phyloP scores from a whole-genome alignment of 35 echinoderm and acorn worm species.

The Patiria miniata region DNA sequence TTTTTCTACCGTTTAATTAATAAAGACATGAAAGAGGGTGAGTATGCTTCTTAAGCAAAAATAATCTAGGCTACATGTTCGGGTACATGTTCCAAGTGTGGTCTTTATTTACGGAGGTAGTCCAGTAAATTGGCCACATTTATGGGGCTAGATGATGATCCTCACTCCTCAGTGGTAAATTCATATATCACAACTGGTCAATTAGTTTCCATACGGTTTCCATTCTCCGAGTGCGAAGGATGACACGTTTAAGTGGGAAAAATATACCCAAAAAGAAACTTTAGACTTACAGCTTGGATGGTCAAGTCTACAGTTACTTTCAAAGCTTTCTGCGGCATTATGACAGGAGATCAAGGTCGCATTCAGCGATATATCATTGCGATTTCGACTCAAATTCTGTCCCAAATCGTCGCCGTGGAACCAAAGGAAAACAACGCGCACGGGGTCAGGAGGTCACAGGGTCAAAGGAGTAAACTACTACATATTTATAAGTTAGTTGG shows the following conservation, averaged over 20 bases:
- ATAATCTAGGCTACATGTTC: too few species aligned
- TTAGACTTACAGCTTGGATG: conserved; percentile 3
- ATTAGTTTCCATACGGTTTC: too few species aligned
- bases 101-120: too few species aligned
- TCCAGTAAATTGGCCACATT: too few species aligned
- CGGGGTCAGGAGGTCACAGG: neutral
- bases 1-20: too few species aligned
- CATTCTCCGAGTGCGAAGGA: too few species aligned
- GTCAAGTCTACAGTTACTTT: conserved; percentile 14
- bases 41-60: too few species aligned
- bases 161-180: too few species aligned
- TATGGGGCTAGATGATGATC: too few species aligned
- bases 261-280: neutral
- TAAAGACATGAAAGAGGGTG: too few species aligned
- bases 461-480: neutral
- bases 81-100: too few species aligned
- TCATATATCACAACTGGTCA: too few species aligned
- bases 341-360: neutral
- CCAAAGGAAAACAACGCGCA: conserved; percentile 4
- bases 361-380: neutral
- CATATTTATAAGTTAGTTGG: neutral
- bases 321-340: neutral
- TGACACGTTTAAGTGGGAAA: neutral
- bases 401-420: conserved; percentile 1
- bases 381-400: neutral